Percentiles rank a stretch among this genome's conserved stretches.
phyloP scores from a whole-genome alignment of 2,888 invertebrate genomes.

The Anorthoa munda region DNA sequence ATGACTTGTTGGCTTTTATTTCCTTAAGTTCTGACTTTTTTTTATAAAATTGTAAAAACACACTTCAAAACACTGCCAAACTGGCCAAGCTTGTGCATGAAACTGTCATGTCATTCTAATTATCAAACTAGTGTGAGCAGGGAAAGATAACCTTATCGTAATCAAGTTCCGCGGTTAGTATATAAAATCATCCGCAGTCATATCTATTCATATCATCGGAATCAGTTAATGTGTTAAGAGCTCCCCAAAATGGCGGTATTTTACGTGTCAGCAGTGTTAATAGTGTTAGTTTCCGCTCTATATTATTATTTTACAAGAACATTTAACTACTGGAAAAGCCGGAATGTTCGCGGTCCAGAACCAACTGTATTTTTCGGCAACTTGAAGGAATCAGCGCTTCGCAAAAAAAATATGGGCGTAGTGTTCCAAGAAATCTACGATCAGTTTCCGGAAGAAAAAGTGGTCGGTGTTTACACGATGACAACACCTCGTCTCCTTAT shows the following conservation, averaged over 20 bases:
- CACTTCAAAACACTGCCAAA: not conserved
- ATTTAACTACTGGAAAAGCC: constrained; percentile 77
- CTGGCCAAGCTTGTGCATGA: not conserved
- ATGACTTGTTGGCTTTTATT: too few relatives aligned
- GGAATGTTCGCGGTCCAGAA: constrained; percentile 72
- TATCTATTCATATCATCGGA: constrained; percentile 8
- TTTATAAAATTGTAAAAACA: too few relatives aligned
- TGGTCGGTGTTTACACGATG: constrained; percentile 78
- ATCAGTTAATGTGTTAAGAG: not conserved
- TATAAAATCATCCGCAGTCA: constrained; percentile 36
- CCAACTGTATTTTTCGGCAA: constrained; percentile 76
- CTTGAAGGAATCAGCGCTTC: constrained; percentile 67
- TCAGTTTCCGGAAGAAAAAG: constrained; percentile 75
- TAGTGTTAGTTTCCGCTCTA: constrained; percentile 45
- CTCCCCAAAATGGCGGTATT: constrained; percentile 41
- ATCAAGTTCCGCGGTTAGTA: constrained; percentile 2
- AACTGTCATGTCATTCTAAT: not conserved
- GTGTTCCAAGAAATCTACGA: constrained; percentile 73
- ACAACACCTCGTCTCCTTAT: constrained; percentile 74
- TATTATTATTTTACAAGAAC: constrained; percentile 75
- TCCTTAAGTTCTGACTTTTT: too few relatives aligned
- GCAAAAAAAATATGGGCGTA: constrained; percentile 63
- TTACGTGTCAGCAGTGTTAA: constrained; percentile 42
- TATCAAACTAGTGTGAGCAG: not conserved
- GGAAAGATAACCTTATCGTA: not conserved